Evolutionary conservation across 1,140 invertebrate genomes (phyloP).

Genomic region (Zaprionus africanus): DNA sequence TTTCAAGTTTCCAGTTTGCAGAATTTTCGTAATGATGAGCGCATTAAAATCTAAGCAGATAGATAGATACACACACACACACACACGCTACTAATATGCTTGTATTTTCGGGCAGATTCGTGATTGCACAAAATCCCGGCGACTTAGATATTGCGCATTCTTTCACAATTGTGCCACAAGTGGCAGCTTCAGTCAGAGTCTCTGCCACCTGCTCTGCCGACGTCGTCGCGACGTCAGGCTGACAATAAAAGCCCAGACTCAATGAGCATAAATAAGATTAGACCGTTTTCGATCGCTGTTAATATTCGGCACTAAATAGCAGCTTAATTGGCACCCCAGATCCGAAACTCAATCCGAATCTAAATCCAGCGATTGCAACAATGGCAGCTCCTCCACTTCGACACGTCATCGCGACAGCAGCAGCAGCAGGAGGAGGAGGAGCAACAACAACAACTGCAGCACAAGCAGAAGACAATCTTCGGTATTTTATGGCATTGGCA

Average conservation of each 20-base stretch:
- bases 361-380: slow-evolving; percentile 46
- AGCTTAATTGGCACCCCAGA: slow-evolving; percentile 70
- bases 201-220: slow-evolving; percentile 30
- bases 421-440: slow-evolving; percentile 16
- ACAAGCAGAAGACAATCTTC: slow-evolving; percentile 12
- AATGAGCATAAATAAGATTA: slow-evolving; percentile 78
- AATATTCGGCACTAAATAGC: slow-evolving; percentile 72
- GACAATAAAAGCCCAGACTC: slow-evolving; percentile 64
- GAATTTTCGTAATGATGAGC: slow-evolving; percentile 79
- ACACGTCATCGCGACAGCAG: slow-evolving; percentile 4
- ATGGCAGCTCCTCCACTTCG: slow-evolving; percentile 32
- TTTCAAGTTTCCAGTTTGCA: slow-evolving; percentile 72
- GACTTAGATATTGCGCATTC: slow-evolving; percentile 47
- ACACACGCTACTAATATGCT: neutral
- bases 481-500: slow-evolving; percentile 42
- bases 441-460: slow-evolving; percentile 7
- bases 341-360: slow-evolving; percentile 5
- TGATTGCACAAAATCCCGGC: slow-evolving; percentile 69
- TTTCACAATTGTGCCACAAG: slow-evolving; percentile 65
- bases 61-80: neutral
- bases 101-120: slow-evolving; percentile 11
- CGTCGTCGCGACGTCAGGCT: slow-evolving; percentile 16
- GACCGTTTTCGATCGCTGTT: slow-evolving; percentile 50
- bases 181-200: slow-evolving; percentile 40
- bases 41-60: slow-evolving; percentile 45